phyloP scores from a whole-genome alignment of 2,888 invertebrate species.

The Andrena bicolor region DNA sequence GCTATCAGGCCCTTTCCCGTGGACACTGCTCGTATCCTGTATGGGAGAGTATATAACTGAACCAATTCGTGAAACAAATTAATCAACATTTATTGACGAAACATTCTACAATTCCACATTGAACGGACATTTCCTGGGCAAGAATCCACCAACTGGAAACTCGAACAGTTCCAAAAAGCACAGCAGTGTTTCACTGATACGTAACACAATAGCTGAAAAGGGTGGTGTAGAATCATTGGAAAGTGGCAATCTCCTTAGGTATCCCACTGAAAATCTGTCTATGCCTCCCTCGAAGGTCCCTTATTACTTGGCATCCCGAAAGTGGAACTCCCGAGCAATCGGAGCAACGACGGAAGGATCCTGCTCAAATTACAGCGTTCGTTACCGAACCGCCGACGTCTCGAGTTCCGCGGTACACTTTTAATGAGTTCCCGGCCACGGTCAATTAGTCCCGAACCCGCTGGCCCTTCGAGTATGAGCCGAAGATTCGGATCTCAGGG shows the following conservation, averaged over 20 bases:
- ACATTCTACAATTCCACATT: too few species aligned
- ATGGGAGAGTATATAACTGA: not conserved
- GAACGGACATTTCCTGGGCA: too few species aligned
- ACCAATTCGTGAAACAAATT: not conserved
- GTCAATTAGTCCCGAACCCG: constrained; percentile 76
- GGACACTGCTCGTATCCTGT: too few species aligned
- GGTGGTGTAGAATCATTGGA: too few species aligned
- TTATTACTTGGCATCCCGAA: constrained; percentile 47
- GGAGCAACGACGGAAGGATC: constrained; percentile 58
- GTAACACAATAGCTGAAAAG: too few species aligned
- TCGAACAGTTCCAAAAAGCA: too few species aligned
- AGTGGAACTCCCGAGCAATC: constrained; percentile 46
- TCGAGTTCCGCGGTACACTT: constrained; percentile 76
- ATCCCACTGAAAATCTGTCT: too few species aligned
- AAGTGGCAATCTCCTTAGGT: too few species aligned
- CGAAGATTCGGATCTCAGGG: constrained; percentile 28
- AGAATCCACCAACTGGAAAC: too few species aligned
- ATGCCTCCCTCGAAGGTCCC: constrained; percentile 4
- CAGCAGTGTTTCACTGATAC: too few species aligned
- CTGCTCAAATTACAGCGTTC: constrained; percentile 78
- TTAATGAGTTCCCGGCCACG: constrained; percentile 79
- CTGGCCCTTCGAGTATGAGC: constrained; percentile 24
- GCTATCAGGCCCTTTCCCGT: too few species aligned
- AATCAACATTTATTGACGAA: too few species aligned
- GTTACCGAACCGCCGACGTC: constrained; percentile 75